Conservation (phyloP, 2,113 vertebrate genomes). For the Pogona vitticeps region DNA sequence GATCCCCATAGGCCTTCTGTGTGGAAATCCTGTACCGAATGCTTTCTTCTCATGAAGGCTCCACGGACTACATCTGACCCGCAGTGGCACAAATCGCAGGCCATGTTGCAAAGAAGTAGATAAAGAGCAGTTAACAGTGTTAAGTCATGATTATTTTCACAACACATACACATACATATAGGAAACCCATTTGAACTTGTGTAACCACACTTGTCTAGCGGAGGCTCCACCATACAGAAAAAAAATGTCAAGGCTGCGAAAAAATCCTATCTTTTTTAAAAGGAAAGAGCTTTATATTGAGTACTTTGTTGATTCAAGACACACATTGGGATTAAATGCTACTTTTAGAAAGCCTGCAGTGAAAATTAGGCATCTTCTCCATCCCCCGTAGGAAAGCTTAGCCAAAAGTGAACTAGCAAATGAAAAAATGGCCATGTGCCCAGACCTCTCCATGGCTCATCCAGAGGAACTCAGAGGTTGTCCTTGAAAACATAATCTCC, state of each 20-base stretch:
- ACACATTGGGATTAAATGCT: background rate
- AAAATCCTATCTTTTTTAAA: background rate
- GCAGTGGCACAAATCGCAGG: no score
- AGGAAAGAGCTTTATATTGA: slow-evolving; percentile 1
- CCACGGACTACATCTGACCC: no score
- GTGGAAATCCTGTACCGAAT: no score
- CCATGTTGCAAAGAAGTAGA: background rate
- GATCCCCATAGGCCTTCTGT: no score
- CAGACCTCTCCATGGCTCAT: slow-evolving; percentile 40
- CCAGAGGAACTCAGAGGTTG: slow-evolving; percentile 46
- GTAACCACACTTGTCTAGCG: background rate
- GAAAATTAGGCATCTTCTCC: slow-evolving; percentile 55
- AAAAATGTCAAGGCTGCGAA: background rate
- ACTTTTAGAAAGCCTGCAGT: slow-evolving; percentile 47
- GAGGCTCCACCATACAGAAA: background rate
- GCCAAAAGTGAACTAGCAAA: slow-evolving; percentile 49
- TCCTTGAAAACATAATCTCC: slow-evolving; percentile 46
- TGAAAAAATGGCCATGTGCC: slow-evolving; percentile 59
- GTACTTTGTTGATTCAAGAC: slow-evolving; percentile 14
- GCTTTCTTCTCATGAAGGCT: no score
- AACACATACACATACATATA: rapidly evolving
- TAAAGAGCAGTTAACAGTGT: background rate
- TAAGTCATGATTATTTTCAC: background rate
- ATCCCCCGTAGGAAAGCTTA: slow-evolving; percentile 39
- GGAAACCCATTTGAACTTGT: background rate